These are phyloP conservation scores for Engraulis encrasicolus DNA, from an alignment of 2,113 vertebrate species.

Conservation along the genomic window DNA sequence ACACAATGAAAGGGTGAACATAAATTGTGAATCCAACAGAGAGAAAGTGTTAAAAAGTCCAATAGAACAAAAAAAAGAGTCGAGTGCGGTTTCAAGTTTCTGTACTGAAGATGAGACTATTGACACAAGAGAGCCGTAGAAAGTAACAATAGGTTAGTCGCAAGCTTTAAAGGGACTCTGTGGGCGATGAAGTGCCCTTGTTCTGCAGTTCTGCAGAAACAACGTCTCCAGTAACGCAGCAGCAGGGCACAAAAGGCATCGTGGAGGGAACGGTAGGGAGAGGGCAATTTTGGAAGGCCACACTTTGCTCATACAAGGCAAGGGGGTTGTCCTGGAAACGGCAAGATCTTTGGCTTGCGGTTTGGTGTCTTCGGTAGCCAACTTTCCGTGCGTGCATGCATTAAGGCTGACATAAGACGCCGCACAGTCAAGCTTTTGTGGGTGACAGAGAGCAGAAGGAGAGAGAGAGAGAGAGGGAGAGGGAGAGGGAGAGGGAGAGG, in stretches of 20 bases:
- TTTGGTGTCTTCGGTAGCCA: constrained; percentile 61
- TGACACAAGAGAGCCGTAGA: not conserved
- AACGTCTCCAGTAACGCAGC: not conserved
- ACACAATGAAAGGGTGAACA: too few relatives aligned
- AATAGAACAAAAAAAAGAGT: too few relatives aligned
- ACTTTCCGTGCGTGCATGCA: constrained; percentile 63
- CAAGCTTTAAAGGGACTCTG: too few relatives aligned
- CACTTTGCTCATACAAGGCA: not conserved
- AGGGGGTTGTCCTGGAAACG: constrained; percentile 10
- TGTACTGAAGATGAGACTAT: not conserved
- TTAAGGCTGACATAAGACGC: constrained; percentile 60
- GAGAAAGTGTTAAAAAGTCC: too few relatives aligned
- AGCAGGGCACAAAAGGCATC: not conserved
- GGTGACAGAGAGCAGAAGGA: not conserved
- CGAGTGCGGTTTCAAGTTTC: too few relatives aligned
- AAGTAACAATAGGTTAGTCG: not conserved
- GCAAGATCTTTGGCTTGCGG: constrained; percentile 39
- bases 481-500: too few relatives aligned
- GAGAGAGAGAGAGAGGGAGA: too few relatives aligned
- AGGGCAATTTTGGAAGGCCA: not conserved
- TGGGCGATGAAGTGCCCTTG: not conserved
- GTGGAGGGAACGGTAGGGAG: not conserved
- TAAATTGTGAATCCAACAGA: too few relatives aligned
- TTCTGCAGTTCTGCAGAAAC: not conserved
- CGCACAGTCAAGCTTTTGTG: constrained; percentile 38